phyloP scores from a whole-genome alignment of 2,113 vertebrate species.

The Neomonachus schauinslandi region DNA sequence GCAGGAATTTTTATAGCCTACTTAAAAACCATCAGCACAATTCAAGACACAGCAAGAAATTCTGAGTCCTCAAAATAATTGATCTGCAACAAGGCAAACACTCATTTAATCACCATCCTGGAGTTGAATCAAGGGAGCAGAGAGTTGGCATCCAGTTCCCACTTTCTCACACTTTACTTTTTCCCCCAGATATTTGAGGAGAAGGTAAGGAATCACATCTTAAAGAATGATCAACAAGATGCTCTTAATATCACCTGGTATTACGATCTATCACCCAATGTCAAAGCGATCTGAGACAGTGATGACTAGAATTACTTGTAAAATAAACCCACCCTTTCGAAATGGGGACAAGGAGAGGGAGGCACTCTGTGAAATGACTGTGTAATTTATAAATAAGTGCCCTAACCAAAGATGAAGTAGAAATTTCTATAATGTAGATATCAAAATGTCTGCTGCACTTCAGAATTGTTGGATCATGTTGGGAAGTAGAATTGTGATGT shows the following conservation, averaged over 20 bases:
- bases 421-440: neutral
- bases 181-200: conserved; percentile 14
- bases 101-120: conserved; percentile 68
- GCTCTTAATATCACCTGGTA: neutral
- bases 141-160: conserved; percentile 10
- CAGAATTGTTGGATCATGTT: neutral
- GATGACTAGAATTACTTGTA: neutral
- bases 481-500: neutral
- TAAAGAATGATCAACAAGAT: neutral
- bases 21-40: conserved; percentile 80
- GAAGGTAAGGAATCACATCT: neutral
- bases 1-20: conserved; percentile 82
- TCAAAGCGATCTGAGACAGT: neutral
- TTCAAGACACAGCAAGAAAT: conserved; percentile 79
- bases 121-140: conserved; percentile 58
- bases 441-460: neutral
- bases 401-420: neutral
- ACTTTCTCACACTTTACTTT: conserved; percentile 3
- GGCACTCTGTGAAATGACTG: neutral
- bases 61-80: conserved; percentile 78
- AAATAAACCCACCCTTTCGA: neutral
- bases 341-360: neutral
- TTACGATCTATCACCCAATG: neutral
- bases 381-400: neutral
- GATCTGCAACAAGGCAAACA: conserved; percentile 76